Percentiles rank a stretch among this genome's conserved stretches.
These are phyloP conservation scores for Myotis planiceps DNA, from an alignment of 2,797 vertebrate species.

Conservation along the genomic window DNA sequence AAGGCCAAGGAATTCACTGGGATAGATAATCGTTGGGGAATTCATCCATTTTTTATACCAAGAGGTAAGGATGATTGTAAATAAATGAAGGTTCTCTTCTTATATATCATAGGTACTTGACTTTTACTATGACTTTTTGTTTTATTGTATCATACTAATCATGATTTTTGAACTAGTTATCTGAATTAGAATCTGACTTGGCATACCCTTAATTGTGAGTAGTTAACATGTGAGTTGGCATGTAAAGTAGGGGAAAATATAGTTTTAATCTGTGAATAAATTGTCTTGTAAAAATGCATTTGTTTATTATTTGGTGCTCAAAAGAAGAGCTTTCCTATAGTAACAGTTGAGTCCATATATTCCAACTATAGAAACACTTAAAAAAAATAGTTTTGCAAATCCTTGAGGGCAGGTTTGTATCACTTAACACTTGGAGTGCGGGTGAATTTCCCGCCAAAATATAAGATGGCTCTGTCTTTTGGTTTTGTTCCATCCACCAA, in stretches of 20 bases:
- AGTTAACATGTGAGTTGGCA: background rate
- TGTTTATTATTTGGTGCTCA: background rate
- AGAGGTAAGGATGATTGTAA: slow-evolving; percentile 88
- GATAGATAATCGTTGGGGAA: slow-evolving; percentile 92
- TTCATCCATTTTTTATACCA: slow-evolving; percentile 96
- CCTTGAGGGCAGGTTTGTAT: background rate
- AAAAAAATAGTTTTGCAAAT: background rate
- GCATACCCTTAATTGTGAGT: background rate
- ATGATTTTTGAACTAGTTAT: slow-evolving; percentile 33
- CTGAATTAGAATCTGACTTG: slow-evolving; percentile 27
- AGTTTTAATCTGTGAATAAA: background rate
- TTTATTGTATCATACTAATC: background rate
- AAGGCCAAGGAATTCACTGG: slow-evolving; percentile 90
- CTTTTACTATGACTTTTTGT: background rate
- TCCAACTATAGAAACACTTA: background rate
- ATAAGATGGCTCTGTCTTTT: no score
- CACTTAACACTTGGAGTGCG: no score
- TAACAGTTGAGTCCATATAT: background rate
- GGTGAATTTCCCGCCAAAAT: no score
- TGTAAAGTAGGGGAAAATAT: background rate
- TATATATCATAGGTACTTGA: background rate
- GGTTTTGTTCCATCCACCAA: no score
- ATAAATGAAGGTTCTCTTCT: background rate
- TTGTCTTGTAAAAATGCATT: background rate
- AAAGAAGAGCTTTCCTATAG: background rate